Evolutionary conservation across 1,140 invertebrate genomes (phyloP), one percentile per base, ranked within the genome.

Genomic region (Platyscapa corneri): DNA sequence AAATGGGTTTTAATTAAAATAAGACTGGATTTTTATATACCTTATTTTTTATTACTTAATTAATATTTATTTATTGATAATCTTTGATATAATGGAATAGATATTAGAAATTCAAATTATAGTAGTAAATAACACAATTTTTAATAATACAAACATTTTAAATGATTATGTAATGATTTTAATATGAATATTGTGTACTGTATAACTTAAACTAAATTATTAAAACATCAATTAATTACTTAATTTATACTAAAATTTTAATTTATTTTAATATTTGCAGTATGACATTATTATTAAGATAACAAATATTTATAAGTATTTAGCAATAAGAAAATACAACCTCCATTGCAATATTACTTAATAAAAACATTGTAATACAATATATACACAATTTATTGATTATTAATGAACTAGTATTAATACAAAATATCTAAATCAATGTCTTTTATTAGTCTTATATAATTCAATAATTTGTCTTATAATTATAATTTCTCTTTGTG

Each of bases 401-500:
- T 27, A 42, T 74, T 74, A 42, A 8, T 42, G 0, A 74, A 42
- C 1, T 32, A 75, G 67, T 64, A 84, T 86, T 80, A 86, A 84
- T 70, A 82, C 77, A 87, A 85, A 76, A 32, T 76, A 49, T 42
- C 67, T 80, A 80, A 67, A 70, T 34, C 39, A 80, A 87, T n/a
- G 27, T 12, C 34, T 74, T 81, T 76, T 30, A 78, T 80, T 67
- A 77, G 49, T 64, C 77, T 85, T 82, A 82, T 56, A 82, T 82
- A 82, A 85, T 77, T 82, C 23, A 85, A 82, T 18, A 85, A 82
- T 82, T 85, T 76, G 42, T 56, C 82, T 82, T 82, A 37, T 77
- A 76, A 76, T 77, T 30, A 46, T 77, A 82, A 82, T 82, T 82
- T 74, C 53, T 42, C 60, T 70, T 72, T 84, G 65, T 84, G 37